Evolutionary conservation across 2,113 vertebrate genomes (phyloP).

Genomic region (Oreochromis tanganicae): DNA sequence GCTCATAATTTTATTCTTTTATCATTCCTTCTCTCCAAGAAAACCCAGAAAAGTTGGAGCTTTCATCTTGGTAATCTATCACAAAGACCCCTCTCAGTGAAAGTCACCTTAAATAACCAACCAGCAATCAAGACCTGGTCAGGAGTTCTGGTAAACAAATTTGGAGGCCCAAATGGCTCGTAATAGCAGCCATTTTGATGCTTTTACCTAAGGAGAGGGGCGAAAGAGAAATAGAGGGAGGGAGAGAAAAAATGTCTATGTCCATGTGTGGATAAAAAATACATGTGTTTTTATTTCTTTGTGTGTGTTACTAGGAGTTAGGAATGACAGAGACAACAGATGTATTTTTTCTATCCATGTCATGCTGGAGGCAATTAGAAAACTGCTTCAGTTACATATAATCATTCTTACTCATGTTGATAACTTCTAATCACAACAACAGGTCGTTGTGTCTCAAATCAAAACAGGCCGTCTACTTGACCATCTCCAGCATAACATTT

Average conservation of each 20-base stretch:
- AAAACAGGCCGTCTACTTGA: background rate
- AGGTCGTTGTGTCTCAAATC: background rate
- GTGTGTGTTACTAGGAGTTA: background rate
- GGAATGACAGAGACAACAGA: background rate
- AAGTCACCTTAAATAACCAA: slow-evolving; percentile 21
- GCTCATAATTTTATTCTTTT: slow-evolving; percentile 17
- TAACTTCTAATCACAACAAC: background rate
- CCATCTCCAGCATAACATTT: background rate
- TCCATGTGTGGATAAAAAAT: background rate
- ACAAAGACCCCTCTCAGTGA: slow-evolving; percentile 14
- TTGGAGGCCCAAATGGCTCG: slow-evolving; percentile 21
- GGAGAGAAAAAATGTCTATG: background rate
- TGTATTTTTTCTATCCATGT: background rate
- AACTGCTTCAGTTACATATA: background rate
- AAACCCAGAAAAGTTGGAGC: background rate
- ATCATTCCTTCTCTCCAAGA: background rate
- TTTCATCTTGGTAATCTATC: slow-evolving; percentile 57
- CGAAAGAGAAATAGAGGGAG: background rate
- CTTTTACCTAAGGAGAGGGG: slow-evolving; percentile 34
- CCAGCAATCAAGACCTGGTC: slow-evolving; percentile 26
- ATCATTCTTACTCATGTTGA: background rate
- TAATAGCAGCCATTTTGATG: slow-evolving; percentile 55
- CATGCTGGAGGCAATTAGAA: background rate
- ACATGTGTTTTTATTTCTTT: background rate
- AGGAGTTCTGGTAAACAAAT: slow-evolving; percentile 54